Evolutionary conservation across 2,888 invertebrate species (phyloP), one percentile per base, ranked within the genome.

Genomic region (Cynaeus angustus): DNA sequence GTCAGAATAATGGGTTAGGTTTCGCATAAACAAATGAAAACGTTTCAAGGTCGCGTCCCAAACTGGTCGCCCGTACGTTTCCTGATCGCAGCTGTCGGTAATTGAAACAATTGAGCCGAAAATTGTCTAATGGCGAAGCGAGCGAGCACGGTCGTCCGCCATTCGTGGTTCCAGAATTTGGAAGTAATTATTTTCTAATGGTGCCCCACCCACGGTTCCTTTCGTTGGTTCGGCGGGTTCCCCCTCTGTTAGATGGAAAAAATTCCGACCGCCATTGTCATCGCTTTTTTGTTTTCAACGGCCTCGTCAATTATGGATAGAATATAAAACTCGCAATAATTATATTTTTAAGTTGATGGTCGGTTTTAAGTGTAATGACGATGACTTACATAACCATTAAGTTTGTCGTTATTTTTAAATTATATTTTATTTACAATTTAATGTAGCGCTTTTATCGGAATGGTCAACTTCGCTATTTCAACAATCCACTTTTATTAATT

Each of bases 1-100:
- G 81, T 79, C 79, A 80, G 81, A 80, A 78, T 82, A 81, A 83
- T 81, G 81, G 81, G 82, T 77, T 82, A 80, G 81, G 81, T 82
- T 80, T 81, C 81, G 78, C 80, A 81, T 82, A 82, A 82, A 83
- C 82, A 81, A 82, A 82, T 81, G 80, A 80, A 81, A 82, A 82
- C 80, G 78, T 77, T 78, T 79, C 83, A 83, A 83, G 83, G 83
- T 81, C 81, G 21, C 21, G 82, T 81, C 83, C 81, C 72, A 83
- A 83, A 83, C 81, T 81, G 79, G 81, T 80, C 77, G 75, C 79
- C 80, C 76, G 80, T 79, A 80, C 73, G 66, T 73, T 76, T 73
- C 71, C 75, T 73, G 68, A 68, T 68, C 66, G 48, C 74, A 72
- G 72, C 76, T 71, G 58, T 74, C 21, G 61, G 8, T 37, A 38